A percentile compares a stretch with the other conserved stretches of the same genome.
Evolutionary conservation across 2,113 vertebrate species (phyloP).

Genomic region (Pygoscelis antarcticus): DNA sequence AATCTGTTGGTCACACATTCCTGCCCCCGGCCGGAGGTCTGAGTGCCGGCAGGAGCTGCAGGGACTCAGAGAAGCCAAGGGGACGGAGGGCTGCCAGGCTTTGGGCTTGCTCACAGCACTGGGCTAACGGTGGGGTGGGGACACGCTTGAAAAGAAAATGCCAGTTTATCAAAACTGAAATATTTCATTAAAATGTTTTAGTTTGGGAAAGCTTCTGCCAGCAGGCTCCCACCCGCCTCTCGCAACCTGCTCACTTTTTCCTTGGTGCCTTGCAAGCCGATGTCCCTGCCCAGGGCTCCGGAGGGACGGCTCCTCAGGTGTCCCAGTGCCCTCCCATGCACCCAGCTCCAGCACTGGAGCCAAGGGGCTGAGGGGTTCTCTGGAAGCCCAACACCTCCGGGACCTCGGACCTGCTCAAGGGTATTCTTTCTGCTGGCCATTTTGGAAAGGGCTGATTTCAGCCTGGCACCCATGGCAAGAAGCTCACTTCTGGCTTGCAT

Average conservation of each 20-base stretch:
- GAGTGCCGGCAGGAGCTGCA: neutral
- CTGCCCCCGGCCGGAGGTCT: neutral
- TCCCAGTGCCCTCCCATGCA: neutral
- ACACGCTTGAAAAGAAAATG: neutral
- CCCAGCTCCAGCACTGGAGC: neutral
- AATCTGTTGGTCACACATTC: neutral
- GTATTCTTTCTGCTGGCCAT: neutral
- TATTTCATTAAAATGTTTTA: neutral
- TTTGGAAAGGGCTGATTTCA: neutral
- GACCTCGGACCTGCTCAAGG: too few relatives aligned
- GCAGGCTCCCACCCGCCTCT: neutral
- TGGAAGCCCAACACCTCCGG: neutral
- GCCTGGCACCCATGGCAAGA: neutral
- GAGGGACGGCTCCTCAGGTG: neutral
- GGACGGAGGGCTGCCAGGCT: neutral
- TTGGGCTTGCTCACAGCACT: neutral
- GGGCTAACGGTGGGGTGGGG: neutral
- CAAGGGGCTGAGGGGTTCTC: neutral
- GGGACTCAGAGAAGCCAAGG: fast-evolving
- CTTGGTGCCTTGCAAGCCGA: fast-evolving
- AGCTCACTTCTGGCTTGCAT: neutral
- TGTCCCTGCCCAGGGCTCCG: neutral
- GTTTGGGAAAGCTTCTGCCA: neutral
- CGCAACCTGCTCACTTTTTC: neutral
- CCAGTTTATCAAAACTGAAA: neutral